These are phyloP conservation scores for Tamias sibiricus DNA, from an alignment of 2,113 vertebrate genomes.

Conservation along the genomic window DNA sequence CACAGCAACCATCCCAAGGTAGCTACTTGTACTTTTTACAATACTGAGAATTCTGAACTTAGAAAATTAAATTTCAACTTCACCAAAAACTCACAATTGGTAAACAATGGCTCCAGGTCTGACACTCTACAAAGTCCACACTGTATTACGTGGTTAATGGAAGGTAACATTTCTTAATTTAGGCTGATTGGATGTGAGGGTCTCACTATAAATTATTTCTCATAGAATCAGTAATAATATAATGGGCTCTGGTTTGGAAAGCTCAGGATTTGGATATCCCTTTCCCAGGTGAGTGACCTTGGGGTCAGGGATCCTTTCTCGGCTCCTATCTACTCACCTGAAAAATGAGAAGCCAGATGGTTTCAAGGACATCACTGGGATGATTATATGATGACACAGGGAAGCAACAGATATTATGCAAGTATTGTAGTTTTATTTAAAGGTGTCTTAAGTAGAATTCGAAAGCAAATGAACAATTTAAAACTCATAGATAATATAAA, in stretches of 20 bases:
- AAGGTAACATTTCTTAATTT: not conserved
- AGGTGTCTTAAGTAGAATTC: not conserved
- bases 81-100: not conserved
- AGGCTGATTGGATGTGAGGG: not conserved
- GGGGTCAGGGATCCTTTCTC: not conserved
- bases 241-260: not conserved
- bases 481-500: conserved; percentile 17
- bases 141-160: not conserved
- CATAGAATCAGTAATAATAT: not conserved
- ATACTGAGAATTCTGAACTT: not conserved
- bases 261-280: not conserved
- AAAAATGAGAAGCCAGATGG: not conserved
- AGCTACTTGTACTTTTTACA: not conserved
- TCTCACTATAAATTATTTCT: not conserved
- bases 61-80: conserved; percentile 11
- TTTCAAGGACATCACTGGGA: not conserved
- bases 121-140: not conserved
- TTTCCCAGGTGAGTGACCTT: not conserved
- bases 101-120: not conserved
- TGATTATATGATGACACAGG: not conserved
- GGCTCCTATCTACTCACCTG: not conserved
- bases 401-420: not conserved
- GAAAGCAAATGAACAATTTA: not conserved
- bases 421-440: not conserved
- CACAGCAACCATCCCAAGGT: not conserved